phyloP scores from a whole-genome alignment of 2,888 invertebrate genomes.

The Zootermopsis nevadensis region DNA sequence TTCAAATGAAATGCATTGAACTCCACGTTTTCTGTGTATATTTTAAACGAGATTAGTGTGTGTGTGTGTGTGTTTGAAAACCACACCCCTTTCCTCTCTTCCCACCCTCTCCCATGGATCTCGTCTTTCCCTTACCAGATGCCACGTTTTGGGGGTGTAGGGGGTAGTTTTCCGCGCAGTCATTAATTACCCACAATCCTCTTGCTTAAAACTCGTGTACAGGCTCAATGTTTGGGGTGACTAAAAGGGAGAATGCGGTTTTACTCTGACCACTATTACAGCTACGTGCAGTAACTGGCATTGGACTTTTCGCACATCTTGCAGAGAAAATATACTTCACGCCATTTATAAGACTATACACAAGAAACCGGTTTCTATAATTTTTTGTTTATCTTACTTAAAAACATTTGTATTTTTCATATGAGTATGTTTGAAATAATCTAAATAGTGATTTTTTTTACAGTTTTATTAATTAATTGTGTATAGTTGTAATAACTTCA shows the following conservation, averaged over 20 bases:
- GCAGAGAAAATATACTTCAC: not conserved
- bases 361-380: too few species aligned
- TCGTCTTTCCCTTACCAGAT: conserved; percentile 35
- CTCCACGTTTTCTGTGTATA: conserved; percentile 39
- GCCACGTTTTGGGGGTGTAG: conserved; percentile 16
- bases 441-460: too few species aligned
- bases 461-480: too few species aligned
- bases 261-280: not conserved
- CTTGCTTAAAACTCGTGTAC: conserved; percentile 40
- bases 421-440: too few species aligned
- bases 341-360: not conserved
- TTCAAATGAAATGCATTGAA: conserved; percentile 41
- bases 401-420: too few species aligned
- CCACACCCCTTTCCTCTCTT: conserved; percentile 35
- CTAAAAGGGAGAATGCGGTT: not conserved
- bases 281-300: conserved; percentile 2
- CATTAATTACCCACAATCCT: conserved; percentile 39
- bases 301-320: not conserved
- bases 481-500: too few species aligned
- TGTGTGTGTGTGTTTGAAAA: conserved; percentile 10
- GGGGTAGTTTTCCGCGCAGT: conserved; percentile 15
- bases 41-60: conserved; percentile 28
- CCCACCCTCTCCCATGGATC: conserved; percentile 7
- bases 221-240: conserved; percentile 11
- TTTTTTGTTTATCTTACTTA: too few species aligned